phyloP scores from a whole-genome alignment of 2,797 vertebrate species.

The Bovichtus variegatus region DNA sequence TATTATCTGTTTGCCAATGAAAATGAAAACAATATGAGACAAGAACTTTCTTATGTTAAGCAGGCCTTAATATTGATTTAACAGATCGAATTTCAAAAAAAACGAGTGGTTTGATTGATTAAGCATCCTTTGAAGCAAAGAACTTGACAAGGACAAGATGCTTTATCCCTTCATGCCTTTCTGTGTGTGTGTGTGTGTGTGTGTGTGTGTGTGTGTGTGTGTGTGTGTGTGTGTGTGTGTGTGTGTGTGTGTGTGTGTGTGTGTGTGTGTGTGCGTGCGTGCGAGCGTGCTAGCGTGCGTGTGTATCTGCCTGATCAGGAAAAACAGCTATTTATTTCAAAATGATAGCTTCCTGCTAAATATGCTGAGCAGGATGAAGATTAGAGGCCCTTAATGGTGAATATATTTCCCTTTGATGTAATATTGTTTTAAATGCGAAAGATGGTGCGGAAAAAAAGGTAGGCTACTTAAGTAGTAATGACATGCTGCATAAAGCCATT shows the following conservation, averaged over 20 bases:
- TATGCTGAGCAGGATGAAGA: neutral
- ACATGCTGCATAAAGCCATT: slow-evolving; percentile 79
- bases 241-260: slow-evolving; percentile 1
- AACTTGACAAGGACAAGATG: slow-evolving; percentile 32
- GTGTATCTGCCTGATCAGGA: slow-evolving; percentile 8
- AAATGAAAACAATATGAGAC: slow-evolving; percentile 8
- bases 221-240: slow-evolving; percentile 3
- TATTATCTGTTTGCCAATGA: slow-evolving; percentile 1
- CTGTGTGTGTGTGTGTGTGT: slow-evolving; percentile 7
- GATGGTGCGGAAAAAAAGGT: slow-evolving; percentile 28
- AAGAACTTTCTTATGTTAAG: neutral
- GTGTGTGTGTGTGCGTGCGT: neutral
- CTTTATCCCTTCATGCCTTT: slow-evolving; percentile 8
- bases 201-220: slow-evolving; percentile 1
- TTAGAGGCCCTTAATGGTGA: neutral
- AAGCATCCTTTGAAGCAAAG: slow-evolving; percentile 27
- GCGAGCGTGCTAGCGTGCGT: slow-evolving; percentile 6
- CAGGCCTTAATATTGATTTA: slow-evolving; percentile 35
- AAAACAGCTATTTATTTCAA: slow-evolving; percentile 8
- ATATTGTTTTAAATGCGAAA: slow-evolving; percentile 28
- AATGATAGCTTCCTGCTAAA: slow-evolving; percentile 25
- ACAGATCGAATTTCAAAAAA: slow-evolving; percentile 15
- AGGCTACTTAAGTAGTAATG: slow-evolving; percentile 68
- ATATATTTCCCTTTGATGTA: slow-evolving; percentile 20
- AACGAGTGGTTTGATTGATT: slow-evolving; percentile 37